Base-by-base conservation (phyloP, 2,113 vertebrate genomes). In the Rhagologus leucostigma region DNA sequence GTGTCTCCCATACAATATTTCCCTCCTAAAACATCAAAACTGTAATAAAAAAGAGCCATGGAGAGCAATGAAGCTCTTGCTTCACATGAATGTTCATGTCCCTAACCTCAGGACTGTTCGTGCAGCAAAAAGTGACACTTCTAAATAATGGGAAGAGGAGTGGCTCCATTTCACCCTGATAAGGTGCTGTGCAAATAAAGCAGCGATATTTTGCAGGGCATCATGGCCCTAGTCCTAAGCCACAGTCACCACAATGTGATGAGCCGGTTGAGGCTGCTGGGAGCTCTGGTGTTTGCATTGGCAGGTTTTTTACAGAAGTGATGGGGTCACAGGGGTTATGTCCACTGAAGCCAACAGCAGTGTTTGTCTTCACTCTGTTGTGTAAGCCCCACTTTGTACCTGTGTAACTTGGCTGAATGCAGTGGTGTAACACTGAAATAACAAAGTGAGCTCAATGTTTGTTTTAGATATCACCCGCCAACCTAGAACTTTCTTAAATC, bases 361-460 rank as follows among this genome's bases (percentile, higher is more conserved):
- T 88, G 92, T 96, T 96, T 96, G 47, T 92, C 95, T 96, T 91
- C 53, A 68, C 92, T 94, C 85, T 0, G 3, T 49, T 93, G 90
- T 86, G 42, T 88, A 88, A 96, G 90, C 44, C 52, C 62, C 60
- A 55, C 90, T 92, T 84, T 64, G 83, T 96, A 91, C 92, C 79
- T 86, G 79, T 93, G 87, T 90, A 83, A 87, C 87, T 91, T 82
- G 82, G 71, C 81, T 65, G 84, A 90, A 70, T 47, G 71, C 55
- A 59, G 87, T 92, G 90, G 88, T 88, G 79, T 94, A 96, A 93
- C 87, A 68, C 75, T 84, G 71, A 80, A 96, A 91, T 90, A 93
- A 94, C 2, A 11, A 90, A 90, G 88, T 84, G 68, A 91, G 87
- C 90, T 94, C 90, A 96, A 19, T 86, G 83, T 96, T 95, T 96